Evolutionary conservation across 2,113 vertebrate genomes (phyloP).

Genomic region (Mustelus asterias): DNA sequence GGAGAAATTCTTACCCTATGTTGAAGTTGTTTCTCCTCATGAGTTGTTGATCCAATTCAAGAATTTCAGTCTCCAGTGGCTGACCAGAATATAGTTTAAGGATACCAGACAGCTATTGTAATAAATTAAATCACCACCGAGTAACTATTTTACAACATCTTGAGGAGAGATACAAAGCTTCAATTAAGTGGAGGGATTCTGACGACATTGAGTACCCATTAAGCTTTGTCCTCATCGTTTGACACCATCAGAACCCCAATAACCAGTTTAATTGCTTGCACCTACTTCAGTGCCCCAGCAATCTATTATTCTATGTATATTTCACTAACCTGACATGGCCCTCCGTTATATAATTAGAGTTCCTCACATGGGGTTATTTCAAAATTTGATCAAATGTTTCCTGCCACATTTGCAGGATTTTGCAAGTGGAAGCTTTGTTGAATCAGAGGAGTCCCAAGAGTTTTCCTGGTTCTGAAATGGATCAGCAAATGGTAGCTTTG

Average conservation of each 20-base stretch:
- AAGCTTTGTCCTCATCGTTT: background rate
- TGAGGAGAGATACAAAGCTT: background rate
- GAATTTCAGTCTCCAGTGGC: background rate
- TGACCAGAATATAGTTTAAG: background rate
- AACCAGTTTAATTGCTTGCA: background rate
- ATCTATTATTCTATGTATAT: background rate
- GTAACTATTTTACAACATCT: background rate
- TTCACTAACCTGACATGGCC: background rate
- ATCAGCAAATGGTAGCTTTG: background rate
- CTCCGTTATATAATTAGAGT: background rate
- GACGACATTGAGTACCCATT: background rate
- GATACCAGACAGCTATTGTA: background rate
- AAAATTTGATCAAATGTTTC: background rate
- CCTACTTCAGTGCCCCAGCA: background rate
- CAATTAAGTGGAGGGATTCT: background rate
- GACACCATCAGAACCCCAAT: background rate
- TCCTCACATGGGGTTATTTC: background rate
- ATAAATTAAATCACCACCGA: background rate
- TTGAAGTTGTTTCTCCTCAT: background rate
- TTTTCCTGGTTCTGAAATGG: background rate
- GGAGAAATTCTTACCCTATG: background rate
- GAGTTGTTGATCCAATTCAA: background rate
- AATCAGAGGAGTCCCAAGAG: background rate
- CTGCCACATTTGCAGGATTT: background rate
- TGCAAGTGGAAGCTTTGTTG: background rate